phyloP scores from a whole-genome alignment of 2,888 invertebrate species.

The Drosophila prostipennis region DNA sequence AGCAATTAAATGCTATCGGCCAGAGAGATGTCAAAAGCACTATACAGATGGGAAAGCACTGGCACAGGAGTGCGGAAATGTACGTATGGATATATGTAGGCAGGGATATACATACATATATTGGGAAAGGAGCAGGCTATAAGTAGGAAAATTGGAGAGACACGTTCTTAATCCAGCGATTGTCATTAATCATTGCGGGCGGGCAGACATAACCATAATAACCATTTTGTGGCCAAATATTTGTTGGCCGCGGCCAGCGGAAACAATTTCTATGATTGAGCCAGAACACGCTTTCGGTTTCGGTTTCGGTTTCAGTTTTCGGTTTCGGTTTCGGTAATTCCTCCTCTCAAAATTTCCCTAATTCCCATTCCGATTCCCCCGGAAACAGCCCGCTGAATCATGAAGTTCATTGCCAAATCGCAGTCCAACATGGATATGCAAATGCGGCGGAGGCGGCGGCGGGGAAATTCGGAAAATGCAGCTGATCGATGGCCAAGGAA shows the following conservation, averaged over 20 bases:
- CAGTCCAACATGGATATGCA: constrained; percentile 32
- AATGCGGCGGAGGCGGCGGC: not conserved
- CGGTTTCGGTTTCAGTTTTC: not conserved
- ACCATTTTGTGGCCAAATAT: constrained; percentile 75
- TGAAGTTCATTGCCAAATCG: constrained; percentile 52
- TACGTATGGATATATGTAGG: not conserved
- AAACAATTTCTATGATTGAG: constrained; percentile 48
- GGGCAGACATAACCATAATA: constrained; percentile 59
- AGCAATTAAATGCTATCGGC: constrained; percentile 76
- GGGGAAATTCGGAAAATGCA: constrained; percentile 10
- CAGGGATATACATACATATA: not conserved
- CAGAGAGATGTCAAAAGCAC: constrained; percentile 57
- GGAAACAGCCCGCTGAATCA: constrained; percentile 3
- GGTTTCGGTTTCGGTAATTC: constrained; percentile 1
- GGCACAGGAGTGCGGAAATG: too few relatives aligned
- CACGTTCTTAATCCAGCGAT: constrained; percentile 59
- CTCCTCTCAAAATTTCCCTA: not conserved
- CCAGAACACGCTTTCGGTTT: constrained; percentile 30
- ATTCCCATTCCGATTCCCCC: constrained; percentile 1
- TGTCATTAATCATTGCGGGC: constrained; percentile 70
- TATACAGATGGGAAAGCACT: too few relatives aligned
- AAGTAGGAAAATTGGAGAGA: constrained; percentile 32
- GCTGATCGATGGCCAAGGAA: constrained; percentile 23
- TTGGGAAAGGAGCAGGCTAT: constrained; percentile 6
- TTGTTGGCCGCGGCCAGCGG: constrained; percentile 50